phyloP scores from a whole-genome alignment of 2,888 invertebrate genomes.

The Dicyrtoma fusca region DNA sequence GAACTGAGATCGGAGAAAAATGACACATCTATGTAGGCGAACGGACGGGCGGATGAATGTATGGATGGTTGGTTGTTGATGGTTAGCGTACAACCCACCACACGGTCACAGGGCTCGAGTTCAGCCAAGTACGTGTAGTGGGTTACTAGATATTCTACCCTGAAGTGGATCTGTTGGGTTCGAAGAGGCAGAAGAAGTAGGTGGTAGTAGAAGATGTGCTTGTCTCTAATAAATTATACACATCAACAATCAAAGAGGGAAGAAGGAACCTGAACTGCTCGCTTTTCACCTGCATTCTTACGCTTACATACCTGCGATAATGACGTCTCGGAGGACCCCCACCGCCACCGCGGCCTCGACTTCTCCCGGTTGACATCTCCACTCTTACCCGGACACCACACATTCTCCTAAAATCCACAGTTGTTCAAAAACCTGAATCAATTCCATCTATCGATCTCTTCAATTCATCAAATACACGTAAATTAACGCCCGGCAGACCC shows the following conservation, averaged over 20 bases:
- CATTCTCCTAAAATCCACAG: conserved; percentile 69
- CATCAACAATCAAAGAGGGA: conserved; percentile 36
- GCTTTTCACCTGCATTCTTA: conserved; percentile 33
- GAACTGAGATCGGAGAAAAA: conserved; percentile 28
- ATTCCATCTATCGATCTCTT: too few relatives aligned
- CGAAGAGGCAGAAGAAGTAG: conserved; percentile 35
- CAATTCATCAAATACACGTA: too few relatives aligned
- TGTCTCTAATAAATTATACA: conserved; percentile 35
- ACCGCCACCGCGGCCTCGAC: conserved; percentile 71
- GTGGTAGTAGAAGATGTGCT: conserved; percentile 34
- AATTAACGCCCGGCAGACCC: too few relatives aligned
- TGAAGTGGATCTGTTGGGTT: conserved; percentile 34
- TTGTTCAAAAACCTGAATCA: background rate
- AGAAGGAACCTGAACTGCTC: conserved; percentile 33
- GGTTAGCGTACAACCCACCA: conserved; percentile 33
- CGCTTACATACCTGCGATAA: conserved; percentile 30
- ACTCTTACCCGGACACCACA: conserved; percentile 88
- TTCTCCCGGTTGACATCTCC: conserved; percentile 89
- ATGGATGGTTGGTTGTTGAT: conserved; percentile 35
- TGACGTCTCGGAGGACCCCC: conserved; percentile 35
- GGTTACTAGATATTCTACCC: conserved; percentile 35
- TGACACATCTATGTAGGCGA: conserved; percentile 30
- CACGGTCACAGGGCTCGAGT: conserved; percentile 22
- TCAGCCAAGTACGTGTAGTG: conserved; percentile 30
- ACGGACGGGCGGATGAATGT: conserved; percentile 34